Conservation (phyloP, 2,113 vertebrate species). For the Strix uralensis region DNA sequence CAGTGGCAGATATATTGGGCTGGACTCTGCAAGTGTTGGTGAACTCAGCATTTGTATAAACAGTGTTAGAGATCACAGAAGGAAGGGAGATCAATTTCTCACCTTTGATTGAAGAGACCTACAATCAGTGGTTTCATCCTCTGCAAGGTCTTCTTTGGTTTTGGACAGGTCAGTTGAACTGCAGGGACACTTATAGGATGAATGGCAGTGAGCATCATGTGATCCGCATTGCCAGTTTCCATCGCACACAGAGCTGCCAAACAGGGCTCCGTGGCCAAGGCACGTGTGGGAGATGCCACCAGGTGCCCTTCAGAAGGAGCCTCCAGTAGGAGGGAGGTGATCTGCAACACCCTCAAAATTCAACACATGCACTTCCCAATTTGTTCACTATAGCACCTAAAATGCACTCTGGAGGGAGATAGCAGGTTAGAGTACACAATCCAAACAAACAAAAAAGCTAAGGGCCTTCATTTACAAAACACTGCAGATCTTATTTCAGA, state of each 20-base stretch:
- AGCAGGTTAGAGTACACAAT: neutral
- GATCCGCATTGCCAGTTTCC: neutral
- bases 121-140: neutral
- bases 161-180: neutral
- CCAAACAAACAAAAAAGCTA: neutral
- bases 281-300: rapidly evolving
- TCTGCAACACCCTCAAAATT: neutral
- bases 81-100: neutral
- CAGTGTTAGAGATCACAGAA: rapidly evolving
- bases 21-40: neutral
- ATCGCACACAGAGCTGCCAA: neutral
- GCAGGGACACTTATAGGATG: neutral
- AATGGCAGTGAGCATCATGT: neutral
- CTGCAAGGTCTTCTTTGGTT: neutral
- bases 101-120: neutral
- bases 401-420: neutral
- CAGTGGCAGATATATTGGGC: neutral
- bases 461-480: neutral
- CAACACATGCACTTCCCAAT: neutral
- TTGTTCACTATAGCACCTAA: neutral
- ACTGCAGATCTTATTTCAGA: neutral
- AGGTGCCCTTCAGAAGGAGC: neutral
- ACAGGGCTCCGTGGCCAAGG: rapidly evolving
- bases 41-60: neutral
- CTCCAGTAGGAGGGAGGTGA: neutral